Base-by-base conservation (phyloP, 2,797 vertebrate genomes). In the Cryptoprocta ferox region DNA sequence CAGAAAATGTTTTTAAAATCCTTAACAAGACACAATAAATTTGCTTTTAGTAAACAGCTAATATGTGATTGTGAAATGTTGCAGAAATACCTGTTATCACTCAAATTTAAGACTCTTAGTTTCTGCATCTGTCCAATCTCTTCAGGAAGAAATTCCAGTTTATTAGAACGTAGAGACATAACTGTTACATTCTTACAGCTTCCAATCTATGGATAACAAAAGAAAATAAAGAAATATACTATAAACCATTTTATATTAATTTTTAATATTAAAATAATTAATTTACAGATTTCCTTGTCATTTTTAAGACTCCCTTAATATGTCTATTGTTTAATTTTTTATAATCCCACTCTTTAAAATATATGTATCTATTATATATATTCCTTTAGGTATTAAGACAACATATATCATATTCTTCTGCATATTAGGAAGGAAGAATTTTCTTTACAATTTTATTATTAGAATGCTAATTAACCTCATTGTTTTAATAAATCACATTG, bases 91-190 rank as follows among this genome's bases (percentile, higher is more conserved):
- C 99, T 99, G 99, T 99, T 99, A 97, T 99, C 99, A 78, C 99
- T 99, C 71, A 99, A 98, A 98, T 99, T 99, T 96, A 99, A 98
- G 96, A 99, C 99, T 95, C 99, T 99, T 94, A 99, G 99, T 98
- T 99, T 99, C 98, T 99, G 99, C 99, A 99, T 99, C 98, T 99
- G 99, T 97, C 99, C 99, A 61, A 99, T 99, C 98, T 99, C 99
- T 95, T 99, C 99, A 24, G 99, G 99, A 73, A 99, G 99, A 96
- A 99, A 99, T 98, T 99, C 99, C 93, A 99, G 99, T 71, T 99
- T 99, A 98, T 99, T 99, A 73, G 99, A 99, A 86, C 99, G 99
- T 92, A 99, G 99, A 70, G 99, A 99, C 99, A 99, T 99, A 83
- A 99, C 99, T 0, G 99, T 99, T 93, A 99, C 99, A 0, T 99